Evolutionary conservation across 2,797 vertebrate genomes (phyloP).

Genomic region (Schizothorax lantsangensis): DNA sequence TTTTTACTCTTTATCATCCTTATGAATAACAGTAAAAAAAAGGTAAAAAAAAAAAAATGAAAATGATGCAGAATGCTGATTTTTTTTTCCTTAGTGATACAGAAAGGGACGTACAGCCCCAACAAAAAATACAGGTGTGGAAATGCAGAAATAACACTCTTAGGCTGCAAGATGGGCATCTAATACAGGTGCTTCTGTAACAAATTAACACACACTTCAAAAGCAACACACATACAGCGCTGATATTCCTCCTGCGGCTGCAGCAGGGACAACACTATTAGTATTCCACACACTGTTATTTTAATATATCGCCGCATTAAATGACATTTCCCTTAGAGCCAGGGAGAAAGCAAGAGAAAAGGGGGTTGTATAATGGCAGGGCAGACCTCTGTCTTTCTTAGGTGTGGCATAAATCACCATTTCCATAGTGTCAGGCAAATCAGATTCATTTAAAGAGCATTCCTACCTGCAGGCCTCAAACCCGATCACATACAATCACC

Average conservation of each 20-base stretch:
- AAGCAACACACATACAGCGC: neutral
- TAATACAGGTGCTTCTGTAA: neutral
- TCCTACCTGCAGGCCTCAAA: slow-evolving; percentile 55
- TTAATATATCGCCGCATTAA: slow-evolving; percentile 61
- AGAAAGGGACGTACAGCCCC: neutral
- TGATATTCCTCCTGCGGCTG: slow-evolving; percentile 12
- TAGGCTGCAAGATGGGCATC: neutral
- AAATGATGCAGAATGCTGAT: neutral
- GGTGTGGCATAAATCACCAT: slow-evolving; percentile 54
- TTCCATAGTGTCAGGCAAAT: slow-evolving; percentile 56
- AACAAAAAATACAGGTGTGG: neutral
- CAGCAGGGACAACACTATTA: slow-evolving; percentile 47
- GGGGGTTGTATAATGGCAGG: slow-evolving; percentile 39
- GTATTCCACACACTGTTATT: slow-evolving; percentile 52
- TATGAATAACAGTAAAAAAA: neutral
- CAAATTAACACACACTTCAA: neutral
- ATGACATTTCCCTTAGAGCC: slow-evolving; percentile 61
- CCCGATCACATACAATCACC: slow-evolving; percentile 49
- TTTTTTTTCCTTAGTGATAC: neutral
- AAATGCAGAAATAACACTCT: slow-evolving; percentile 4
- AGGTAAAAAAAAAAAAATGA: neutral
- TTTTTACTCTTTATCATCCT: neutral
- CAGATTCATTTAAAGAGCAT: slow-evolving; percentile 67
- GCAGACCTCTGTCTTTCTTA: slow-evolving; percentile 32
- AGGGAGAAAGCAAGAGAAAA: slow-evolving; percentile 42